phyloP scores from a whole-genome alignment of 2,113 vertebrate species.

The Synodontis membranacea region DNA sequence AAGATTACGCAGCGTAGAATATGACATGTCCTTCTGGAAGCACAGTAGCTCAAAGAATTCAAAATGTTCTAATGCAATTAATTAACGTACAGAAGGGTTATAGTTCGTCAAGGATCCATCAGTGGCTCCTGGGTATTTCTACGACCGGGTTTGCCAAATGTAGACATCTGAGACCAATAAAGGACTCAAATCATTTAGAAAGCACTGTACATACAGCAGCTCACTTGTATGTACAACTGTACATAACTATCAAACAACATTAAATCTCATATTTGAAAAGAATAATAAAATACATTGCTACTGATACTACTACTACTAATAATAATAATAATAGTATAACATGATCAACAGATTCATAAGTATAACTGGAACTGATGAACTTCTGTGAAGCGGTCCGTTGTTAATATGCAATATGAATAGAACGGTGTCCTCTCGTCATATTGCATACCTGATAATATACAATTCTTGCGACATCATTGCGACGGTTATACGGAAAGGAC shows the following conservation, averaged over 20 bases:
- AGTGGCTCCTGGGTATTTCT: background rate
- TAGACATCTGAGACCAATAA: too few relatives aligned
- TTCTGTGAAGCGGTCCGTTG: too few relatives aligned
- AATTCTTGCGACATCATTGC: background rate
- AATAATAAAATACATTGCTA: background rate
- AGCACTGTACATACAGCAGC: too few relatives aligned
- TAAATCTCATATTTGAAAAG: background rate
- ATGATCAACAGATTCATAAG: too few relatives aligned
- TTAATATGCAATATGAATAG: too few relatives aligned
- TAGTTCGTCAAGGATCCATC: background rate
- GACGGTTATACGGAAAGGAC: background rate
- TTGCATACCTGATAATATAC: background rate
- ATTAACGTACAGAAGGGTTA: background rate
- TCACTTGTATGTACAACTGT: too few relatives aligned
- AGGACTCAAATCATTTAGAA: too few relatives aligned
- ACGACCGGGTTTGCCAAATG: too few relatives aligned
- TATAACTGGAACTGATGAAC: too few relatives aligned
- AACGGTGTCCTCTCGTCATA: background rate
- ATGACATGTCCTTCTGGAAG: conserved; percentile 24
- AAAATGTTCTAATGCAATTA: background rate
- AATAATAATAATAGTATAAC: background rate
- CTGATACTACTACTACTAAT: background rate
- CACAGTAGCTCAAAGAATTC: background rate
- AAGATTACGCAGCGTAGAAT: conserved; percentile 23
- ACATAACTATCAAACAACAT: background rate